Base-by-base conservation (phyloP, 2,888 invertebrate genomes). In the Drosophila aldrichi region DNA sequence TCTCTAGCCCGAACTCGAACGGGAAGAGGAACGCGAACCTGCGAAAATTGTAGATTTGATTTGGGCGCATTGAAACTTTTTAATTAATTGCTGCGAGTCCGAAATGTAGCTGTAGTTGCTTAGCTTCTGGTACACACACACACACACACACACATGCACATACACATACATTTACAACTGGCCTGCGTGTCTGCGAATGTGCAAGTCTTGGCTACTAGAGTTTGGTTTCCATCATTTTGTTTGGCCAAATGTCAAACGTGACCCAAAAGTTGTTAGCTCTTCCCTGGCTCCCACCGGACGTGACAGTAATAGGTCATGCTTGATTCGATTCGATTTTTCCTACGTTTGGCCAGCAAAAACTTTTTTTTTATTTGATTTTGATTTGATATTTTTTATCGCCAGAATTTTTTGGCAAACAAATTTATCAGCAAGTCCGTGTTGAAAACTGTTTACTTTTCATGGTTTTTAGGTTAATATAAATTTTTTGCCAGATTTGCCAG, bases 281-380 rank as follows among this genome's bases (percentile, higher is more conserved):
- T 41, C 55, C 61, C 60, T 63, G 67, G 55, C 81, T 59, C 58
- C 43, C 70, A 57, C 66, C 69, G 81, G 66, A 85, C 89, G 84
- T 89, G 89, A 87, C 89, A 79, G 77, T 87, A 83, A 86, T 87
- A 83, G 80, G 88, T 78, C 89, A 82, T 70, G 82, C 67, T 79
- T 59, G 62, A 82, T 72, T 78, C 78, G 60, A 65, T 72, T 48
- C 66, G 75, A 74, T 64, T 77, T 59, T 59, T 56, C 25, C 14
- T 55, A 51, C 34, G 29, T 20, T 25, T 52, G 49, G 54, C 25
- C 41, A 38, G 44, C 20, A 25, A 70, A 66, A 70, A 78, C 52
- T 70, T 64, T 55, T 64, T 55, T 55, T 70, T 68, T 69, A 87
- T 83, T 89, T 70, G 70, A 79, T 74, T 83, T 83, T 75, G 79